Conservation (phyloP, 2,888 invertebrate genomes). For the Ormia ochracea region DNA sequence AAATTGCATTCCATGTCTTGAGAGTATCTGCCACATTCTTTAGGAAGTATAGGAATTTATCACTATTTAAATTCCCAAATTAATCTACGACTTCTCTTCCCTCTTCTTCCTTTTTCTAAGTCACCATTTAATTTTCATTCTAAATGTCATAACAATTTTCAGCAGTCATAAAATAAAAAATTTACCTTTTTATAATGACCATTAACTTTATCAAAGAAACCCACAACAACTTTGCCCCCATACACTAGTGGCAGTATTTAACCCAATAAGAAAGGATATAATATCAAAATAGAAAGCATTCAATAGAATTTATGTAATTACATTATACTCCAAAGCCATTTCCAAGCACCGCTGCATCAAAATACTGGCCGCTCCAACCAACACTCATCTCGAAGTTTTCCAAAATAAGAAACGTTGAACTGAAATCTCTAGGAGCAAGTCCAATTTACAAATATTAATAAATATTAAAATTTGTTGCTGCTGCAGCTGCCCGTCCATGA, state of each 20-base stretch:
- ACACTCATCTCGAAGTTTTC: neutral
- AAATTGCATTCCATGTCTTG: too few species aligned
- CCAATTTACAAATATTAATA: constrained; percentile 59
- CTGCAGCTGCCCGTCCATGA: constrained; percentile 1
- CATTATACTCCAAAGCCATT: constrained; percentile 44
- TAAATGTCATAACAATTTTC: constrained; percentile 45
- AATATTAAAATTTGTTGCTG: constrained; percentile 50
- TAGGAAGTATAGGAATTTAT: neutral
- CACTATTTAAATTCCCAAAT: neutral
- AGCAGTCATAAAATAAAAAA: constrained; percentile 27
- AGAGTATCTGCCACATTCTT: too few species aligned
- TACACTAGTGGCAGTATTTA: neutral
- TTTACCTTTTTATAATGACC: neutral
- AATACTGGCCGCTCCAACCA: constrained; percentile 1
- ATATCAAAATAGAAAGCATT: constrained; percentile 26
- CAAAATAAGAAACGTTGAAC: constrained; percentile 2
- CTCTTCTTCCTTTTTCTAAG: neutral
- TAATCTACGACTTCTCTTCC: neutral
- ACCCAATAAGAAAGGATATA: neutral
- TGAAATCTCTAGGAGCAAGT: constrained; percentile 38
- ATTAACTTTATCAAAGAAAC: neutral
- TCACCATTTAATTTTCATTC: constrained; percentile 43
- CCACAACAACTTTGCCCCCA: neutral
- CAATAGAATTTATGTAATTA: constrained; percentile 55
- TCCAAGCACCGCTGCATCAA: neutral